A percentile compares a stretch with the other conserved stretches of the same genome.
Conservation (phyloP, 1,140 invertebrate species). For the Hermetia illucens region DNA sequence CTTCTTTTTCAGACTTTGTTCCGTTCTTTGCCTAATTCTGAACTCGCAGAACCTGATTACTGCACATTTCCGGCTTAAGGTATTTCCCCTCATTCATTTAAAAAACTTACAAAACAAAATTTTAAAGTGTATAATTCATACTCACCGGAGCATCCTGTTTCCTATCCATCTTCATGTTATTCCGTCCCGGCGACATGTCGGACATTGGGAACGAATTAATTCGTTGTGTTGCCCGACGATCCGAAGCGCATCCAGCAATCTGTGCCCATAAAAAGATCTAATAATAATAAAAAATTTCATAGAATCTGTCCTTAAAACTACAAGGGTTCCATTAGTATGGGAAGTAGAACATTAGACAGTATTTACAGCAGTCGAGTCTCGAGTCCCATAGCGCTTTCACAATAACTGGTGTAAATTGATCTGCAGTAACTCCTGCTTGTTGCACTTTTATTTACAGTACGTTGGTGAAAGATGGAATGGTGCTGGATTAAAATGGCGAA, state of each 20-base stretch:
- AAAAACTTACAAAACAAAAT: neutral
- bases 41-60: too few species aligned
- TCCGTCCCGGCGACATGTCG: slow-evolving; percentile 52
- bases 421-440: too few species aligned
- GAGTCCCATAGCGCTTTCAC: too few species aligned
- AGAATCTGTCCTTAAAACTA: slow-evolving; percentile 1
- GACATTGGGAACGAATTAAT: slow-evolving; percentile 74
- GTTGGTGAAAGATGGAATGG: too few species aligned
- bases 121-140: too few species aligned
- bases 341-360: neutral
- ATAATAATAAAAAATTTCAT: neutral
- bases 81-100: neutral
- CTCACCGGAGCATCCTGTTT: slow-evolving; percentile 62
- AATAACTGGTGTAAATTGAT: too few species aligned
- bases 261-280: slow-evolving; percentile 34
- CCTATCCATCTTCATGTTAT: slow-evolving; percentile 42
- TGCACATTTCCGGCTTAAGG: too few species aligned
- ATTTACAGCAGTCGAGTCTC: too few species aligned
- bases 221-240: slow-evolving; percentile 50
- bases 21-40: too few species aligned
- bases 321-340: neutral
- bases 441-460: too few species aligned
- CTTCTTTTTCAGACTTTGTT: too few species aligned
- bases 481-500: too few species aligned
- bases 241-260: slow-evolving; percentile 57